phyloP scores from a whole-genome alignment of 2,888 invertebrate genomes.

The Carcina quercana region DNA sequence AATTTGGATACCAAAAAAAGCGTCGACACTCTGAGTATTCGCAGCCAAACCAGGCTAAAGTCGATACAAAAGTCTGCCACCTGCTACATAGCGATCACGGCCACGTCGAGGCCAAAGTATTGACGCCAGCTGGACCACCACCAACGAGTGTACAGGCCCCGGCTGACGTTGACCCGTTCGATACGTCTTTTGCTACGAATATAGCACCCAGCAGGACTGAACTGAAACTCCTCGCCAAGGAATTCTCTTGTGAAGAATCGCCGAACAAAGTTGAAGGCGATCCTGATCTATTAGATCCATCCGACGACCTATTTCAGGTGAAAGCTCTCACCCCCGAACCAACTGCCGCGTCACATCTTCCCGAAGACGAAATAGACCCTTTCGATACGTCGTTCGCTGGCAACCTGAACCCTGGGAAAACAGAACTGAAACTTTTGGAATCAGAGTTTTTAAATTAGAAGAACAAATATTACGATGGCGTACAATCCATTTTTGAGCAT shows the following conservation, averaged over 20 bases:
- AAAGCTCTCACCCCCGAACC: slow-evolving; percentile 84
- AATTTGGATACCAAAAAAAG: slow-evolving; percentile 48
- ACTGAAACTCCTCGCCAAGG: slow-evolving; percentile 83
- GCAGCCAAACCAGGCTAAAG: slow-evolving; percentile 30
- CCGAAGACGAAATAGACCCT: slow-evolving; percentile 78
- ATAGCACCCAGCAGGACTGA: slow-evolving; percentile 86
- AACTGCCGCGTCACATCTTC: slow-evolving; percentile 32
- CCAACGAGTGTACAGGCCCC: slow-evolving; percentile 46
- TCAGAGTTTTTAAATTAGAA: slow-evolving; percentile 76
- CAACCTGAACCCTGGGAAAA: slow-evolving; percentile 82
- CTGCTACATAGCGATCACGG: slow-evolving; percentile 44
- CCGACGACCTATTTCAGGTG: slow-evolving; percentile 74
- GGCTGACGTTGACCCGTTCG: slow-evolving; percentile 84
- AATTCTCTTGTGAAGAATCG: slow-evolving; percentile 76
- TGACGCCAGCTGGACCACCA: slow-evolving; percentile 67
- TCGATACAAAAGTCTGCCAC: slow-evolving; percentile 43
- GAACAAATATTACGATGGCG: slow-evolving; percentile 70
- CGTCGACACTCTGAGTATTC: slow-evolving; percentile 71
- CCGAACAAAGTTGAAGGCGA: slow-evolving; percentile 33
- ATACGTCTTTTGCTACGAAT: slow-evolving; percentile 87
- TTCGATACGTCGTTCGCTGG: slow-evolving; percentile 89
- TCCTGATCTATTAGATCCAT: slow-evolving; percentile 64
- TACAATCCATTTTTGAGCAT: slow-evolving; percentile 86
- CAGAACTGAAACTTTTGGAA: slow-evolving; percentile 85
- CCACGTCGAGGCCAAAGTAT: slow-evolving; percentile 74